Base-by-base conservation (phyloP, 53 echinoderm and acorn worm species). In the Apostichopus leukothele region DNA sequence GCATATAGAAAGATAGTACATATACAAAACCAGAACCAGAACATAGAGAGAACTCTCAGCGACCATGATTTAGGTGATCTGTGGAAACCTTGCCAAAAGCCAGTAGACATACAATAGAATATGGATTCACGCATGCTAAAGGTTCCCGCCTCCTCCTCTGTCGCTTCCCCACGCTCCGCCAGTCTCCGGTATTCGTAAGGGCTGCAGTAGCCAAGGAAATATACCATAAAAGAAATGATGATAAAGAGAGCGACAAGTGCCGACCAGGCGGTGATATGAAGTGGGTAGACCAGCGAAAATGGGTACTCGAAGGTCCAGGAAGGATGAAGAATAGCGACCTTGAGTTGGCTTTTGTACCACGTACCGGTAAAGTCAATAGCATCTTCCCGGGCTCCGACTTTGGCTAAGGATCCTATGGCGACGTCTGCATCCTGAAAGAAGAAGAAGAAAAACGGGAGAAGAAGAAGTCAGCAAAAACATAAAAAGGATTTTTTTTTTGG, bases 21-120 rank as follows among this genome's bases (percentile, higher is more conserved):
- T 5, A 94, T 50, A 7, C 79, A 83, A 90, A 94, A 96, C 73
- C 77, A 93, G 75, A 95, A 96, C 96, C 96, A 96, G 68, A 95
- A 92, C 5, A 78, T 86, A 0, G 88, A 78, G 39, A 96, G 88
- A 39, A 96, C 71, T 13, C 95, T 89, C 10, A 91, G 92, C 51
- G 92, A 83, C 83, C 77, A 78, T 53, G 96, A 95, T 8, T 76
- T 86, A 6, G 96, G 96, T 0, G 93, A 91, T 22, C 76, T 74
- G 51, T 83, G 90, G 60, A 89, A 96, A 3, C 94, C 86, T 67
- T 94, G 93, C 91, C 92, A 87, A 52, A 91, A 90, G 18, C 90
- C 79, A 26, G 86, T 94, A 12, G 89, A 91, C 52, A 91, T 18
- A 51, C 85, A 67, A 67, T 88, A 94, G 66, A 78, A 92, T 14